Base-by-base conservation (phyloP, 37 sponge, comb jelly and placozoan species). In the Ianthella basta region DNA sequence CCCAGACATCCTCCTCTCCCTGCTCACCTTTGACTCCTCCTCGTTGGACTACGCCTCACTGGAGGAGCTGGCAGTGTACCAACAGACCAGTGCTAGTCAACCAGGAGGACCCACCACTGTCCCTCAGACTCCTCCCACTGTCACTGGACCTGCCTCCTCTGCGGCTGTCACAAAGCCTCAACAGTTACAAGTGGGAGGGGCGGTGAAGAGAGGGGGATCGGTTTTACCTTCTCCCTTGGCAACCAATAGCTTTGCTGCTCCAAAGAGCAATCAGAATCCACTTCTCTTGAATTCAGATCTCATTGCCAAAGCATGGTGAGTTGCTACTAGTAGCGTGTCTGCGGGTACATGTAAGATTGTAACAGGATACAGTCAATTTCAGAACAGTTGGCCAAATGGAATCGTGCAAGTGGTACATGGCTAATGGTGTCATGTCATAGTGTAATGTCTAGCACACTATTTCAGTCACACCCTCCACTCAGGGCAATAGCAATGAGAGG, bases 221-320 rank as follows among this genome's bases (percentile, higher is more conserved):
- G 34, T 69, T n/a, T 32, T 69, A 35, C 33, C 27, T 2, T 69
- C 70, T 35, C 70, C 70, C 19, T 18, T 69, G 70, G 34, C 70
- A n/a, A 35, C 18, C 33, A 30, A 16, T 30, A 69, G 35, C 6
- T 6, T 35, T 34, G 70, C 34, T 69, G 34, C 33, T 27, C 35
- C 70, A 2, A 25, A 27, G 63, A 32, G 33, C 34, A 69, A 8
- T 44, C 50, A 69, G 70, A 69, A 69, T 30, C 34, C 34, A 1
- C 29, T 35, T 30, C 70, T 34, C 29, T 6, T 69, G 33, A 69
- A 69, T 30, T 35, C 70, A 30, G 70, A 69, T 1, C 70, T 69
- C 33, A 69, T 69, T 69, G 70, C 70, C 19, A 69, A 32, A 6
- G 29, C 70, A 3, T 69, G 70, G 70, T 69, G 70, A 32, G 70